phyloP scores from a whole-genome alignment of 2,888 invertebrate genomes.

The Cephus pygmeus region DNA sequence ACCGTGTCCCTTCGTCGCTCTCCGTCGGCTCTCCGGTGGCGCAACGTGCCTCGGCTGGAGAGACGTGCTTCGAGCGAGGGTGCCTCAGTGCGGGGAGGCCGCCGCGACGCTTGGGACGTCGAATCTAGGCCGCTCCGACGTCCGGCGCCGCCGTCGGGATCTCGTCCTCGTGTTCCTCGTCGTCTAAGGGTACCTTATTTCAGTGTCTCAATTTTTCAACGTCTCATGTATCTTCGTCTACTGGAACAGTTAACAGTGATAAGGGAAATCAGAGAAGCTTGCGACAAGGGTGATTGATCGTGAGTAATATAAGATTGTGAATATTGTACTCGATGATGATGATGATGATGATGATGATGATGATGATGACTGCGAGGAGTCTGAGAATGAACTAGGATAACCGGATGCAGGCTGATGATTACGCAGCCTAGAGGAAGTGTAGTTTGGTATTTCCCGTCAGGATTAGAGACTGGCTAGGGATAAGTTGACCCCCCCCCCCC shows the following conservation, averaged over 20 bases:
- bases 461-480: neutral
- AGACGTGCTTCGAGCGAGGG: slow-evolving; percentile 35
- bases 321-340: neutral
- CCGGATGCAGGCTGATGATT: neutral
- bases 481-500: neutral
- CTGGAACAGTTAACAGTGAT: neutral
- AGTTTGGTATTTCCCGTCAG: neutral
- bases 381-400: neutral
- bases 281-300: neutral
- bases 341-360: no score
- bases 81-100: slow-evolving; percentile 62
- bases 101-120: slow-evolving; percentile 59
- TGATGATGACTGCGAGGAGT: neutral
- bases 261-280: neutral
- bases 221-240: neutral
- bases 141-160: slow-evolving; percentile 41
- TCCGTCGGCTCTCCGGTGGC: slow-evolving; percentile 40
- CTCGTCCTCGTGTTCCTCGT: neutral
- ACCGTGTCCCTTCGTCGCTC: slow-evolving; percentile 25
- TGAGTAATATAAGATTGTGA: neutral
- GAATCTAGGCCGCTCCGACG: slow-evolving; percentile 49
- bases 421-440: neutral
- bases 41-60: slow-evolving; percentile 45
- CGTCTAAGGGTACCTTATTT: neutral
- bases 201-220: neutral